Evolutionary conservation across 2,888 invertebrate genomes (phyloP).

Genomic region (Melolontha melolontha): DNA sequence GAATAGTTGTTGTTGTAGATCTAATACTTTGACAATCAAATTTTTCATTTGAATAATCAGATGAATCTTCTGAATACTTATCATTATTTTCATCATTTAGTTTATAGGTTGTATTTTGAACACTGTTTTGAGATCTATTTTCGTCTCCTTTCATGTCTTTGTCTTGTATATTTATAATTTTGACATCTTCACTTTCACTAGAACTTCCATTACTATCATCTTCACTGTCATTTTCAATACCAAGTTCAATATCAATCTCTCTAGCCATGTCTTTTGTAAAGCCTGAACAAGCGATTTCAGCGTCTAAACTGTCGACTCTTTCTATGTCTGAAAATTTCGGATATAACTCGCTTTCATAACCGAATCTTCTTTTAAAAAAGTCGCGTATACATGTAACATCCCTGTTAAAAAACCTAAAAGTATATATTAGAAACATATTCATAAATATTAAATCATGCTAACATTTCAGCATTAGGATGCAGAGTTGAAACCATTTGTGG

Average conservation of each 20-base stretch:
- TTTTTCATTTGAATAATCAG: conserved; percentile 53
- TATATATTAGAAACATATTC: neutral
- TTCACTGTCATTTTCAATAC: conserved; percentile 64
- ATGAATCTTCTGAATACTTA: conserved; percentile 42
- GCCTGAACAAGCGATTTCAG: conserved; percentile 91
- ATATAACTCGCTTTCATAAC: conserved; percentile 85
- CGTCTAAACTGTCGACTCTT: conserved; percentile 85
- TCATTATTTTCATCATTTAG: conserved; percentile 45
- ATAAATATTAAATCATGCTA: conserved; percentile 57
- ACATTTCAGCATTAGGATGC: conserved; percentile 92
- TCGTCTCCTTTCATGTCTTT: conserved; percentile 19
- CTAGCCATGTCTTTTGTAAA: conserved; percentile 86
- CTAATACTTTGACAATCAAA: conserved; percentile 66
- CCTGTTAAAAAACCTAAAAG: conserved; percentile 86
- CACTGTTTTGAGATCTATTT: conserved; percentile 18
- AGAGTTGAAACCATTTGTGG: conserved; percentile 99
- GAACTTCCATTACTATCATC: conserved; percentile 57
- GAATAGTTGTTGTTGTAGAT: conserved; percentile 83
- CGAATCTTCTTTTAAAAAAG: conserved; percentile 91
- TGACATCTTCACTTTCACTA: conserved; percentile 50
- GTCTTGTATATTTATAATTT: conserved; percentile 68
- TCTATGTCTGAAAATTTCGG: conserved; percentile 83
- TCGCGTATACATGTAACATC: conserved; percentile 93
- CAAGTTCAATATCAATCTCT: conserved; percentile 72
- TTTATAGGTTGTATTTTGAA: too few relatives aligned